phyloP scores from a whole-genome alignment of 2,797 vertebrate genomes.

The Bovichtus diacanthus region DNA sequence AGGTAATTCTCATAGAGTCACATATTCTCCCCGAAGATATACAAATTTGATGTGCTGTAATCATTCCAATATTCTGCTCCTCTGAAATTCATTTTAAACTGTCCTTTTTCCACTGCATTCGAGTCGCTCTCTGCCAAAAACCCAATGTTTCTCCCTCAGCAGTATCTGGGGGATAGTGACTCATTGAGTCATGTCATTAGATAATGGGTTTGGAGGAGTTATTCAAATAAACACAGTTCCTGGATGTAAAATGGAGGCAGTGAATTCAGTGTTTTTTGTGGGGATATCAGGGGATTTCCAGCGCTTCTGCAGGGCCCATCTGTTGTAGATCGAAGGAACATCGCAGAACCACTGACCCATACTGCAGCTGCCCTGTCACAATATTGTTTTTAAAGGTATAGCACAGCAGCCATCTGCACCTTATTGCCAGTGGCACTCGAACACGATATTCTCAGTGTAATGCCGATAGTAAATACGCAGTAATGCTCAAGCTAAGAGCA shows the following conservation, averaged over 20 bases:
- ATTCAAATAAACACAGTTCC: constrained; percentile 78
- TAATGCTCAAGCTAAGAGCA: constrained; percentile 38
- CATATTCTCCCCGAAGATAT: constrained; percentile 50
- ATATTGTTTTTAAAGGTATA: constrained; percentile 78
- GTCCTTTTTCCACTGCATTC: constrained; percentile 40
- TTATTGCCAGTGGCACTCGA: constrained; percentile 53
- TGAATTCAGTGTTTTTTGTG: constrained; percentile 56
- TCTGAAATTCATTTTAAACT: constrained; percentile 64
- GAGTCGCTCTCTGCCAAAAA: constrained; percentile 65
- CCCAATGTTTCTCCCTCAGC: constrained; percentile 58
- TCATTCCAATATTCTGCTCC: constrained; percentile 61
- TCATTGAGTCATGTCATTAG: constrained; percentile 79
- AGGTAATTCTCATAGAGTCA: constrained; percentile 50
- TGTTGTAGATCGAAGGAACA: constrained; percentile 75
- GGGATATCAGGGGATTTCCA: constrained; percentile 77
- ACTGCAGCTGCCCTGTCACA: constrained; percentile 74
- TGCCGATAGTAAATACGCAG: constrained; percentile 43
- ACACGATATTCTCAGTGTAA: constrained; percentile 45
- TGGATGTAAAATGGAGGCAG: constrained; percentile 68
- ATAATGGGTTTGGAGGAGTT: constrained; percentile 76
- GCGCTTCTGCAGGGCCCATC: constrained; percentile 76
- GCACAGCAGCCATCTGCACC: constrained; percentile 65
- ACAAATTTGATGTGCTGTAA: constrained; percentile 58
- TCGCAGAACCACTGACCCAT: constrained; percentile 75
- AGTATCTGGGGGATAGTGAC: constrained; percentile 71